Percentiles rank a stretch among this genome's conserved stretches.
These are phyloP conservation scores for Alsophila aescularia DNA, from an alignment of 2,888 invertebrate species.

Conservation along the genomic window DNA sequence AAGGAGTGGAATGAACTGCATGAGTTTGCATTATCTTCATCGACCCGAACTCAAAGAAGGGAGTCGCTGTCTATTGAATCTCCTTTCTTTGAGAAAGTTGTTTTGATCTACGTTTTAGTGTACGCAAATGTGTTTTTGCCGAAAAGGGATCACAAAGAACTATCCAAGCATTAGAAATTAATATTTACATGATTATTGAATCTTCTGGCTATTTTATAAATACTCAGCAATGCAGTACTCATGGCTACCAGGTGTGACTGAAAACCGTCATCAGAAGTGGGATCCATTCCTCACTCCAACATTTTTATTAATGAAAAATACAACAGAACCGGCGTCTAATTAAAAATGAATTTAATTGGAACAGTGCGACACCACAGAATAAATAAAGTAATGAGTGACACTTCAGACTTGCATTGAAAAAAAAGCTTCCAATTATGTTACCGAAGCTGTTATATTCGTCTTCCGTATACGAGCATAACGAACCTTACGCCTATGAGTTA, in stretches of 20 bases:
- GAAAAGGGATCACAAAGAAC: background rate
- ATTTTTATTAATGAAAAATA: background rate
- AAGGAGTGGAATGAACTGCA: constrained; percentile 21
- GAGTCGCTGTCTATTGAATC: constrained; percentile 25
- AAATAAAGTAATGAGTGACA: constrained; percentile 4
- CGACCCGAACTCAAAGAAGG: constrained; percentile 22
- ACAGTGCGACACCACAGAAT: constrained; percentile 33
- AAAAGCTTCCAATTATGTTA: constrained; percentile 57
- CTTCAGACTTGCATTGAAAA: constrained; percentile 50
- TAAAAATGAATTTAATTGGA: constrained; percentile 23
- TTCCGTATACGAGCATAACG: background rate
- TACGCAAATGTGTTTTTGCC: constrained; percentile 31
- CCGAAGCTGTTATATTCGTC: background rate
- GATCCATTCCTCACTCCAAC: too few species aligned
- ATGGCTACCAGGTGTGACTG: too few species aligned
- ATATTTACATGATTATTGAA: too few species aligned
- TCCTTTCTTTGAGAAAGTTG: constrained; percentile 31
- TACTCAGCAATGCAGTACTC: too few species aligned
- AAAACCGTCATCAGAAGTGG: too few species aligned
- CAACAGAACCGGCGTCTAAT: constrained; percentile 6
- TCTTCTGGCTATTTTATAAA: too few species aligned
- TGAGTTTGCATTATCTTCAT: constrained; percentile 31
- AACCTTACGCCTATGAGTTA: constrained; percentile 8
- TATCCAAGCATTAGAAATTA: too few species aligned
- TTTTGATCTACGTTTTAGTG: constrained; percentile 35